Base-by-base conservation (phyloP, 1,140 invertebrate genomes). In the Drosophila aff. region DNA sequence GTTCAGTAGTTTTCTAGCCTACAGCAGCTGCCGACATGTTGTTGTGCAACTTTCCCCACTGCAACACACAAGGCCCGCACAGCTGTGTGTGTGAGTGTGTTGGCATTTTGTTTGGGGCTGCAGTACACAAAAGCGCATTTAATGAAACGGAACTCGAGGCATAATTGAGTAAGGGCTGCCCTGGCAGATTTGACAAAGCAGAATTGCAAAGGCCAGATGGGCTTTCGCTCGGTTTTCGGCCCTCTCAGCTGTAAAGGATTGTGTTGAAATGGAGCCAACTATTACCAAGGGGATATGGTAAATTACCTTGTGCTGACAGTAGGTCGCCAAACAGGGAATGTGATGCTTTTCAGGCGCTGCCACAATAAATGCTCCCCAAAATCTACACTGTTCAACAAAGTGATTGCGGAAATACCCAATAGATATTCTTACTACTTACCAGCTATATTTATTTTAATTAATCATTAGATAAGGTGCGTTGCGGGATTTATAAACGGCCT, bases 131-230 rank as follows among this genome's bases (percentile, higher is more conserved):
- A 72, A 79, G 71, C 66, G 74, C 62, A 89, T 85, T 76, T 85
- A 89, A 89, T 90, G 81, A 89, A 90, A 85, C 84, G 85, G 78
- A 89, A 90, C 81, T 82, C 55, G 77, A 76, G 75, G 71, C 86
- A 91, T 90, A 89, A 91, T 89, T 89, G 82, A 85, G 74, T 89
- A 63, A 89, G 76, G 55, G 65, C 66, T 69, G 69, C 68, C 62
- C 40, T 40, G 23, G 43, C 38, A 73, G 44, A 50, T 69, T 76
- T 67, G 75, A 67, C 63, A 76, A 67, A 53, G 36, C 55, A 43
- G 16, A 23, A 43, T 65, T 36, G 38, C 36, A 28, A 11, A 50
- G 38, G 15, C 47, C 63, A 66, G 46, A 52, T 50, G 61, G 26
- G 63, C 15, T 36, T 44, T 36, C 28, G 18, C 38, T 68, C 38